A percentile compares a stretch with the other conserved stretches of the same genome.
Evolutionary conservation across 2,888 invertebrate species (phyloP).

Genomic region (Athalia rosae): DNA sequence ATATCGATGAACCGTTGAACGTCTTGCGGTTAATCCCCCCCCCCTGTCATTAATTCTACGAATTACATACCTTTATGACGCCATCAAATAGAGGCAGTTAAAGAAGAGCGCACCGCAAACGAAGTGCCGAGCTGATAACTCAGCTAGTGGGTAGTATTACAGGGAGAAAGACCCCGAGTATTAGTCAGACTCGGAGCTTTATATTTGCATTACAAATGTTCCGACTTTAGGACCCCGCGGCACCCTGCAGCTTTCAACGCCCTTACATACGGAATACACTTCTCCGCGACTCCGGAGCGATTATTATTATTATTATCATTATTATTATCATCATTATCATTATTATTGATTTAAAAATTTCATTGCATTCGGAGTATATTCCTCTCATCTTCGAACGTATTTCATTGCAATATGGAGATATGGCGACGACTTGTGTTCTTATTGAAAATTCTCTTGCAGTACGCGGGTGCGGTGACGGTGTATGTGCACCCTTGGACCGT

Average conservation of each 20-base stretch:
- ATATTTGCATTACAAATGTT: slow-evolving; percentile 52
- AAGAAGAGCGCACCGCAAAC: slow-evolving; percentile 26
- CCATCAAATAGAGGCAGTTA: slow-evolving; percentile 42
- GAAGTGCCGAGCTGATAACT: slow-evolving; percentile 38
- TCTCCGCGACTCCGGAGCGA: too few relatives aligned
- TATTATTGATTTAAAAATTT: too few relatives aligned
- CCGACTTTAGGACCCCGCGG: slow-evolving; percentile 1
- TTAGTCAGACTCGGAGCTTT: slow-evolving; percentile 50
- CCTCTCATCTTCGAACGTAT: too few relatives aligned
- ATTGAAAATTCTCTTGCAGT: too few relatives aligned
- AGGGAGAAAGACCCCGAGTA: slow-evolving; percentile 24
- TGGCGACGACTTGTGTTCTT: too few relatives aligned
- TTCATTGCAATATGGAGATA: too few relatives aligned
- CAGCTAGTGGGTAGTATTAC: slow-evolving; percentile 7
- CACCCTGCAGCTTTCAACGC: background rate
- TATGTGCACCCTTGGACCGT: too few relatives aligned
- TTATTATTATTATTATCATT: too few relatives aligned
- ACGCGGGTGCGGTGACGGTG: too few relatives aligned
- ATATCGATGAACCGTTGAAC: slow-evolving; percentile 33
- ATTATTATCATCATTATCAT: too few relatives aligned
- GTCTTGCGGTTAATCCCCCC: slow-evolving; percentile 22
- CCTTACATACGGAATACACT: slow-evolving; percentile 2
- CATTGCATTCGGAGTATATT: too few relatives aligned
- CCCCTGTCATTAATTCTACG: slow-evolving; percentile 35
- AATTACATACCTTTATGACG: slow-evolving; percentile 39